These are phyloP conservation scores for Hirundo rustica DNA, from an alignment of 2,797 vertebrate species.

Conservation along the genomic window DNA sequence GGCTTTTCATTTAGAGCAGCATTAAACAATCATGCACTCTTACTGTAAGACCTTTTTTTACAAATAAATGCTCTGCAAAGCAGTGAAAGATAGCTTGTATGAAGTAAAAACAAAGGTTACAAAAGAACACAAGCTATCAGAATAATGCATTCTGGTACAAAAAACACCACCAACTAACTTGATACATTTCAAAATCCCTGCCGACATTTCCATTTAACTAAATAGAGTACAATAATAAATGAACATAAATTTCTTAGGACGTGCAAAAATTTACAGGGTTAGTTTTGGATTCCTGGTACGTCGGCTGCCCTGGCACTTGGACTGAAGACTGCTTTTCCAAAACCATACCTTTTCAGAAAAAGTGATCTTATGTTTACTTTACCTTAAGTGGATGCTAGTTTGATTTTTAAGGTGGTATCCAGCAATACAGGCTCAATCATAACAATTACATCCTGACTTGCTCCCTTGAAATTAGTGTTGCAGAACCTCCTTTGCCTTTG, in stretches of 20 bases:
- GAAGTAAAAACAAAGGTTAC: background rate
- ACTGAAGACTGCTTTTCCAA: background rate
- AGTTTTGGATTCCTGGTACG: background rate
- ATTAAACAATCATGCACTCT: background rate
- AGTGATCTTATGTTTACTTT: background rate
- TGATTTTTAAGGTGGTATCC: background rate
- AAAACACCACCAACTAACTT: background rate
- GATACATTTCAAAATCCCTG: background rate
- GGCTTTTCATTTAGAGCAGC: background rate
- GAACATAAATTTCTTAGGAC: background rate
- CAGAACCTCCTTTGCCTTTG: background rate
- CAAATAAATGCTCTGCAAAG: background rate
- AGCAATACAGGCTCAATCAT: background rate
- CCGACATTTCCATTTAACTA: background rate
- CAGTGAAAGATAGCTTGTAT: background rate
- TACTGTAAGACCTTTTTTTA: background rate
- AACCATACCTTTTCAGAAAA: background rate
- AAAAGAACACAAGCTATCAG: background rate
- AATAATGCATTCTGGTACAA: background rate
- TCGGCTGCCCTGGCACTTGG: background rate
- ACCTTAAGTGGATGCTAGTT: background rate
- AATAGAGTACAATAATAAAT: background rate
- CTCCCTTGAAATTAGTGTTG: background rate
- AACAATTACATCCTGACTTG: background rate
- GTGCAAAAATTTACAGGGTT: background rate